Base-by-base conservation (phyloP, 2,113 vertebrate species). In the Hippocampus guttulatus region DNA sequence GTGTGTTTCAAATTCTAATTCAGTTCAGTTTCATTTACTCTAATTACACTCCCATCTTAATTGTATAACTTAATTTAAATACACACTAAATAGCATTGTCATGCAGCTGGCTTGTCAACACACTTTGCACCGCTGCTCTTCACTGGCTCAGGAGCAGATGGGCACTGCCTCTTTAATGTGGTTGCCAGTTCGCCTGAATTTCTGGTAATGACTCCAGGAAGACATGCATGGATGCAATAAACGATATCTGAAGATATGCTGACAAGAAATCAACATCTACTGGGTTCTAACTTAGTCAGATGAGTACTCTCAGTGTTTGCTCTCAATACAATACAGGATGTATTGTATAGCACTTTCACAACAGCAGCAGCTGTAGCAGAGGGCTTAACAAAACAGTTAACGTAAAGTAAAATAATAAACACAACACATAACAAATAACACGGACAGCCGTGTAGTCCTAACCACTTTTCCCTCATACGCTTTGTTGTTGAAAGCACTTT, bases 21-120 rank as follows among this genome's bases (percentile, higher is more conserved):
- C 62, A 64, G 62, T 64, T 64, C 62, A 38, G 49, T 77, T 78
- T 75, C 67, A 64, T 70, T 74, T 54, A 70, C 57, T 79, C 60
- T 71, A 73, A 78, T 74, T 66, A 81, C 63, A 9, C 66, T 75
- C 69, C 54, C 67, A 23, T 67, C 38, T 45, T 63, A 2, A 20
- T 72, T 41, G 68, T 67, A 60, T 54, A 54, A 45, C 33, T 33
- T 15, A 52, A 61, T 76, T 78, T 80, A 75, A 73, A 78, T 70
- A 69, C 47, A 79, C 66, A 71, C 47, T 25, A 57, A 71, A 71
- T 2, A 70, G 63, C 49, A 6, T 73, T 75, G 30, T 16, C 18
- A 33, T 70, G 73, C 68, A 52, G 47, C 58, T 75, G 64, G 71
- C 74, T 80, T 70, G 49, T 75, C 76, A 80, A 81, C 75, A 70